These are phyloP conservation scores for Mactra quadrangularis DNA, from an alignment of 1,140 invertebrate species.

Conservation along the genomic window DNA sequence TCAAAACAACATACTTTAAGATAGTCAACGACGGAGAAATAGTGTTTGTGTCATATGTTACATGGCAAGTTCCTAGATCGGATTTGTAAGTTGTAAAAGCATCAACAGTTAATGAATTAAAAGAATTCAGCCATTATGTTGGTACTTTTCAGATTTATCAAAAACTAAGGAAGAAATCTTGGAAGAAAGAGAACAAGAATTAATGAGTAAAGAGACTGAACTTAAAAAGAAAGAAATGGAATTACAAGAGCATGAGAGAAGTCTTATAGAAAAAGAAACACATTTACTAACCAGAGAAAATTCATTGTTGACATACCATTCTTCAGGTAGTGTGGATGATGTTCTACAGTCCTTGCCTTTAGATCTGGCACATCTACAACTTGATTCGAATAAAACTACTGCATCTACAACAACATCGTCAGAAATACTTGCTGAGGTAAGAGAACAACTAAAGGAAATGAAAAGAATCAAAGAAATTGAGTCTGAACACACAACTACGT, in stretches of 20 bases:
- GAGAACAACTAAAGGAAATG: slow-evolving; percentile 50
- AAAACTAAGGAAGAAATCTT: slow-evolving; percentile 53
- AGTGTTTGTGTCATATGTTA: too few relatives aligned
- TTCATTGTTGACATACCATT: slow-evolving; percentile 7
- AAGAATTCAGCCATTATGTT: too few relatives aligned
- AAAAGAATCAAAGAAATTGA: slow-evolving; percentile 47
- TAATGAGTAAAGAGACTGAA: slow-evolving; percentile 34
- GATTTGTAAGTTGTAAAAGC: too few relatives aligned
- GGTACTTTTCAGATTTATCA: slow-evolving; percentile 27
- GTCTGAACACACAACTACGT: slow-evolving; percentile 44
- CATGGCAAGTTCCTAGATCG: too few relatives aligned
- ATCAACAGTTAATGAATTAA: too few relatives aligned
- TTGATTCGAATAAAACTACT: background rate
- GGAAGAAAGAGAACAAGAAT: slow-evolving; percentile 17
- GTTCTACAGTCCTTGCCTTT: background rate
- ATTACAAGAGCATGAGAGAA: slow-evolving; percentile 42
- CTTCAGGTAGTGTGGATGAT: background rate
- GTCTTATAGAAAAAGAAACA: slow-evolving; percentile 36
- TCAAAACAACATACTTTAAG: too few relatives aligned
- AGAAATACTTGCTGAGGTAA: slow-evolving; percentile 38
- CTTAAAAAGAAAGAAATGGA: slow-evolving; percentile 51
- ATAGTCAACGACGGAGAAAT: too few relatives aligned
- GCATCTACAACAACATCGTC: slow-evolving; percentile 36
- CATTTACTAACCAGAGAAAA: slow-evolving; percentile 43
- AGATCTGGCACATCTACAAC: slow-evolving; percentile 13